Base-by-base conservation (phyloP, 2,888 invertebrate genomes). In the Chymomyza procnemis region DNA sequence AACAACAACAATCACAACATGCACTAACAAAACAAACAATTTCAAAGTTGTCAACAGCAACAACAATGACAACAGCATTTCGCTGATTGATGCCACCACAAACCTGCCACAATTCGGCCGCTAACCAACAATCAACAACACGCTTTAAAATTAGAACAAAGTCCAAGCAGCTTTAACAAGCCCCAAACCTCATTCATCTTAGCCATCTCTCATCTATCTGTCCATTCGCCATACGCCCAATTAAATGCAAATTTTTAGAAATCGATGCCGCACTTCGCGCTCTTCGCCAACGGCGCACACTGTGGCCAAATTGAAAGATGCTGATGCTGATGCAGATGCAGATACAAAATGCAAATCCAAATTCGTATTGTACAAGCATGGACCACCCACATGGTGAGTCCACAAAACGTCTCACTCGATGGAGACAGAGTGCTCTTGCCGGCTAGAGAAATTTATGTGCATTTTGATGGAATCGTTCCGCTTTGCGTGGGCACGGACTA, bases 191-290 rank as follows among this genome's bases (percentile, higher is more conserved):
- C n/a, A n/a, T n/a, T n/a, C 14, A 47, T 47, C 18, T 6, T 21
- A 12, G 22, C 9, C 34, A 3, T 19, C 50, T 3, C 5, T 6
- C 18, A 19, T 16, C n/a, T 16, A 8, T 12, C 50, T 5, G 6
- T 50, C 48, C 48, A 50, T 50, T 0, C 18, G 48, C 48, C 48
- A 62, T 64, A 62, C 74, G 83, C 75, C 80, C 84, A 85, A 87
- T 85, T 83, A 87, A 85, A 87, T 85, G 85, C 87, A 87, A 85
- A 87, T 85, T 82, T 76, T 85, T 83, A 80, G 84, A 85, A 85
- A 85, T 83, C 84, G 78, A 73, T 79, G 75, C 64, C 73, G 72
- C 47, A 30, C 30, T 34, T 64, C 71, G 69, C 34, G 34, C 34
- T 41, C 34, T 41, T 41, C 22, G 46, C 46, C 46, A 41, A 18